Percentiles rank a stretch among this genome's conserved stretches.
Conservation (phyloP, 2,888 invertebrate genomes). For the Ichneumoninae sp. region DNA sequence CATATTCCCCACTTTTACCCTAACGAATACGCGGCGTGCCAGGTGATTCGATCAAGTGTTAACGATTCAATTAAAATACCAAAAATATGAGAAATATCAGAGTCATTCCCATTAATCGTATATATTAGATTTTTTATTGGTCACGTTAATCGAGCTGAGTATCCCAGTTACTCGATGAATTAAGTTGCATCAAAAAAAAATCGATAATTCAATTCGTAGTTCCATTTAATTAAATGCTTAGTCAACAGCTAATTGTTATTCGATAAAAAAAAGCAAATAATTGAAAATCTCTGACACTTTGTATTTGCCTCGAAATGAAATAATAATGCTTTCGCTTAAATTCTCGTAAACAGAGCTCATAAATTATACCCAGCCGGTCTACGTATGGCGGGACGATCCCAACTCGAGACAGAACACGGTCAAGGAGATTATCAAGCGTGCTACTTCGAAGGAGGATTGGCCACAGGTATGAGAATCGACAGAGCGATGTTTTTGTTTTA, state of each 20-base stretch:
- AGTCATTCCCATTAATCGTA: not conserved
- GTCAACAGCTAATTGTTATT: too few species aligned
- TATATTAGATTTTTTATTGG: slow-evolving; percentile 4
- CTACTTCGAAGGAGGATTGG: slow-evolving; percentile 94
- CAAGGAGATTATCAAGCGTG: slow-evolving; percentile 93
- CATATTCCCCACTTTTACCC: too few species aligned
- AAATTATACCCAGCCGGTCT: slow-evolving; percentile 97
- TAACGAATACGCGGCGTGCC: not conserved
- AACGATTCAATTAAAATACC: slow-evolving; percentile 3
- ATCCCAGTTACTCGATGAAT: not conserved
- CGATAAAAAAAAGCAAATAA: too few species aligned
- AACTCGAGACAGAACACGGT: slow-evolving; percentile 96
- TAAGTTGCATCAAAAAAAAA: not conserved
- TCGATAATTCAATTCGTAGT: not conserved
- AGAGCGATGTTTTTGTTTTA: not conserved
- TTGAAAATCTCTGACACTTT: not conserved
- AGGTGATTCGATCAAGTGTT: not conserved
- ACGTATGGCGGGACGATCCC: slow-evolving; percentile 96
- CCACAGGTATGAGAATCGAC: slow-evolving; percentile 88
- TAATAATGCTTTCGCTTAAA: slow-evolving; percentile 20
- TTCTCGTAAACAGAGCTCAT: slow-evolving; percentile 89
- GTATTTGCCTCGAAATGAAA: not conserved
- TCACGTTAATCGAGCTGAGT: not conserved
- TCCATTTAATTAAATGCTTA: too few species aligned
- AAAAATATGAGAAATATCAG: slow-evolving; percentile 1